Percentiles rank a stretch among this genome's conserved stretches.
Conservation (phyloP, 2,888 invertebrate genomes). For the Pristionchus entomophagus region DNA sequence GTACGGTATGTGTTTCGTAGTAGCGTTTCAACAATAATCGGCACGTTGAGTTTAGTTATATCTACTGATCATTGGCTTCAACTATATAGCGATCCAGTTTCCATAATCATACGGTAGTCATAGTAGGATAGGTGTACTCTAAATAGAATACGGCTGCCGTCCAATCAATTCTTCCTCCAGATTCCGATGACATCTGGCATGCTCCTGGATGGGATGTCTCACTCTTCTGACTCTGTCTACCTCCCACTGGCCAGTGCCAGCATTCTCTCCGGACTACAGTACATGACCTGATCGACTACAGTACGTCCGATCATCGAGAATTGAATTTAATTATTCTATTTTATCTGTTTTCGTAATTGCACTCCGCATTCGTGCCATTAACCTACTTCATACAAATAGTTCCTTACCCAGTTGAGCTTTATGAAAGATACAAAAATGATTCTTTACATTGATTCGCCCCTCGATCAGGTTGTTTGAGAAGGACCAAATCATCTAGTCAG, state of each 20-base stretch:
- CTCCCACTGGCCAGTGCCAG: slow-evolving; percentile 26
- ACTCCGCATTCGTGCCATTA: slow-evolving; percentile 17
- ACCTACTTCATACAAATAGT: not conserved
- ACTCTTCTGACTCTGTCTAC: not conserved
- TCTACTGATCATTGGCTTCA: not conserved
- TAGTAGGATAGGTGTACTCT: not conserved
- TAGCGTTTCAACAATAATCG: not conserved
- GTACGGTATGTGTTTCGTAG: no score
- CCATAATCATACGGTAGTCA: not conserved
- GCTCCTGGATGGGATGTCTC: not conserved
- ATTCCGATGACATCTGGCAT: not conserved
- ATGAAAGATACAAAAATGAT: not conserved
- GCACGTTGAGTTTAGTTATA: not conserved
- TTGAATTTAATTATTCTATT: not conserved
- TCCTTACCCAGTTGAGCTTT: slow-evolving; percentile 1
- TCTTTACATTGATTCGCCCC: not conserved
- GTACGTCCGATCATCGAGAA: not conserved
- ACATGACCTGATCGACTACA: slow-evolving; percentile 43
- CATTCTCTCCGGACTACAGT: slow-evolving; percentile 41
- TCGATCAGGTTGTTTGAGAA: slow-evolving; percentile 10
- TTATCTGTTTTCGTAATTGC: not conserved
- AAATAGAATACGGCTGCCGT: not conserved
- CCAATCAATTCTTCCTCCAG: not conserved
- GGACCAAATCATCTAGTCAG: slow-evolving; percentile 15
- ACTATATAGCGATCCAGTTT: not conserved